Conservation (phyloP, 2,888 invertebrate genomes). For the Eupelmus urozonus region DNA sequence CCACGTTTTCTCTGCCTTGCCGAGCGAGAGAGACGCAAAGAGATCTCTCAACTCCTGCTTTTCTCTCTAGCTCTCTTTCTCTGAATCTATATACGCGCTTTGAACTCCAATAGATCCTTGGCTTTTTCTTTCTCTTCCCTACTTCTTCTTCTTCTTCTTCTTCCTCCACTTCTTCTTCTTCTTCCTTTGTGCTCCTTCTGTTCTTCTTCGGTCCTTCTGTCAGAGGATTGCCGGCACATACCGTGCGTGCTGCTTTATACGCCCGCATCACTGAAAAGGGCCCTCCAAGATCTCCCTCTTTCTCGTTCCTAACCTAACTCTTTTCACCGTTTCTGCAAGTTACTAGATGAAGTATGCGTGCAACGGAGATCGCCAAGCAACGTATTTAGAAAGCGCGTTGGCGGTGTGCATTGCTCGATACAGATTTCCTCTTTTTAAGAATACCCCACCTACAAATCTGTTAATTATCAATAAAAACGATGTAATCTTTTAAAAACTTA, state of each 20-base stretch:
- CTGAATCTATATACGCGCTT: conserved; percentile 35
- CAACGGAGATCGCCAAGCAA: conserved; percentile 40
- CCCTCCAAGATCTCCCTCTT: conserved; percentile 20
- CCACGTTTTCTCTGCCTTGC: conserved; percentile 60
- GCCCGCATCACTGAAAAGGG: conserved; percentile 9
- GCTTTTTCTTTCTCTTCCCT: conserved; percentile 61
- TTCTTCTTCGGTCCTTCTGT: conserved; percentile 13
- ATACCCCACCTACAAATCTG: too few relatives aligned
- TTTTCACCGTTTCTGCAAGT: conserved; percentile 10
- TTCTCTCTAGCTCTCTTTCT: conserved; percentile 51
- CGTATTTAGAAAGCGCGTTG: background rate
- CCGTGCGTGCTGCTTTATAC: conserved; percentile 39
- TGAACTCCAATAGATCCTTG: conserved; percentile 70
- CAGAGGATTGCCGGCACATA: conserved; percentile 14
- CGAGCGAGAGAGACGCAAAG: conserved; percentile 39
- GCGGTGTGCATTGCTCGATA: background rate
- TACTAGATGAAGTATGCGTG: background rate
- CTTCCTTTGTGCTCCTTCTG: conserved; percentile 36
- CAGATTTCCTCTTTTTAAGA: too few relatives aligned
- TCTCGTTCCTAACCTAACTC: conserved; percentile 45
- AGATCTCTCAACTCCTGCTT: conserved; percentile 49
- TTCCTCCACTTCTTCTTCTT: conserved; percentile 61
- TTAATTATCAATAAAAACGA: too few relatives aligned
- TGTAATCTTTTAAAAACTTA: too few relatives aligned
- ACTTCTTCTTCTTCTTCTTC: conserved; percentile 58